These are phyloP conservation scores for Polyodon spathula DNA, from an alignment of 2,113 vertebrate genomes.

Conservation along the genomic window DNA sequence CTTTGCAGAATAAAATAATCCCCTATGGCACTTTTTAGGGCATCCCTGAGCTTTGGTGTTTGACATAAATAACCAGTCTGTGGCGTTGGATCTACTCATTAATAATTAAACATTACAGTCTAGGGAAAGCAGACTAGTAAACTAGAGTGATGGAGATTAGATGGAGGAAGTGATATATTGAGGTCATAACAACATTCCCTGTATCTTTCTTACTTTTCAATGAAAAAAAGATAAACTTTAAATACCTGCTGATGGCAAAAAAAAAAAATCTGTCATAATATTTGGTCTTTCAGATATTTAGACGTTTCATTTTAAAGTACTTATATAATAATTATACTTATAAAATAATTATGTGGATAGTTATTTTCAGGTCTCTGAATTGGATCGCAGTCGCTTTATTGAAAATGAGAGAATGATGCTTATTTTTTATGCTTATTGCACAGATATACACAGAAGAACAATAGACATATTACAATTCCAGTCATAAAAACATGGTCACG, in stretches of 20 bases:
- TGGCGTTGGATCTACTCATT: slow-evolving; percentile 16
- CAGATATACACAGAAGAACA: neutral
- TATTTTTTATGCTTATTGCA: neutral
- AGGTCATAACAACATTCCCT: neutral
- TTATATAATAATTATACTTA: neutral
- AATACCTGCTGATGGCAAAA: neutral
- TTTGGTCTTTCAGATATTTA: neutral
- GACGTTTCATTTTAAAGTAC: neutral
- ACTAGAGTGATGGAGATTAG: neutral
- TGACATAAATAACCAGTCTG: slow-evolving; percentile 24
- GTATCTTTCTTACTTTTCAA: slow-evolving; percentile 1
- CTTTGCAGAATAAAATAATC: too few relatives aligned
- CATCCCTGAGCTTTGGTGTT: neutral
- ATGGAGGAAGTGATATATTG: slow-evolving; percentile 9
- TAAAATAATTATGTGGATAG: neutral
- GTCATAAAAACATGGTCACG: neutral
- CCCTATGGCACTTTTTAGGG: too few relatives aligned
- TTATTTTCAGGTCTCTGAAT: neutral
- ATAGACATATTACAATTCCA: neutral
- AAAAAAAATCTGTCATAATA: neutral
- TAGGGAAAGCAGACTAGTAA: slow-evolving; percentile 9
- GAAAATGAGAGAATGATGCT: neutral
- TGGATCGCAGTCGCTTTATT: too few relatives aligned
- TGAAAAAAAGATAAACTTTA: neutral
- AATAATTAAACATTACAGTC: slow-evolving; percentile 25